A percentile compares a stretch with the other conserved stretches of the same genome.
Evolutionary conservation across 2,113 vertebrate genomes (phyloP).

Genomic region (Lycaon pictus): DNA sequence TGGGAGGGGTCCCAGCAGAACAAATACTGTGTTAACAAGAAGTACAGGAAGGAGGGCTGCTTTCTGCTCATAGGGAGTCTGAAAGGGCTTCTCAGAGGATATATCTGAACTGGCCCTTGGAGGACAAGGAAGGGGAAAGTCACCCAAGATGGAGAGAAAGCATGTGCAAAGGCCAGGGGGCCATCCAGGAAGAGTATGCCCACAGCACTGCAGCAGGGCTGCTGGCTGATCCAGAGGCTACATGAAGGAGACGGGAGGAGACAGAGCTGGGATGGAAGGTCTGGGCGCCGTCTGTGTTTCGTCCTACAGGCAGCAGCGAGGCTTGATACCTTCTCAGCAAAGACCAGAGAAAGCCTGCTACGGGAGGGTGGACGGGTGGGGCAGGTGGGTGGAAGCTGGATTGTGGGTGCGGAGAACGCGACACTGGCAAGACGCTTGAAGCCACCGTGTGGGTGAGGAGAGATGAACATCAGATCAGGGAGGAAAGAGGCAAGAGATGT

Average conservation of each 20-base stretch:
- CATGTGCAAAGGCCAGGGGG: not conserved
- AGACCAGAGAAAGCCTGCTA: not conserved
- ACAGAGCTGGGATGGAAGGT: not conserved
- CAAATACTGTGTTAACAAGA: not conserved
- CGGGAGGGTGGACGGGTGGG: not conserved
- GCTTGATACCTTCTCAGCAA: not conserved
- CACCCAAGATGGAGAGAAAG: not conserved
- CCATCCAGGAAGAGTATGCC: not conserved
- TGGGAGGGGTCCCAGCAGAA: not conserved
- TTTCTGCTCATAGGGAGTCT: not conserved
- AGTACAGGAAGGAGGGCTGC: not conserved
- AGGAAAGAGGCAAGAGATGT: not conserved
- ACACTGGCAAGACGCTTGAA: not conserved
- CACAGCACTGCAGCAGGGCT: not conserved
- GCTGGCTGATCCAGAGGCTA: not conserved
- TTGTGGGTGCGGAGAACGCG: not conserved
- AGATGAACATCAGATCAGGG: not conserved
- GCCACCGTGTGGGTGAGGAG: not conserved
- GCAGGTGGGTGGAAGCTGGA: not conserved
- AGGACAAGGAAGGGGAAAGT: not conserved
- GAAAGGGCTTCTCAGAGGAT: not conserved
- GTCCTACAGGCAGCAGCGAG: not conserved
- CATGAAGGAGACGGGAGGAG: accelerated
- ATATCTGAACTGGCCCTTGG: not conserved
- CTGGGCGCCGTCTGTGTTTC: not conserved